Percentiles rank a stretch among this genome's conserved stretches.
Evolutionary conservation across 2,113 vertebrate species (phyloP).

Genomic region (Panurus biarmicus): DNA sequence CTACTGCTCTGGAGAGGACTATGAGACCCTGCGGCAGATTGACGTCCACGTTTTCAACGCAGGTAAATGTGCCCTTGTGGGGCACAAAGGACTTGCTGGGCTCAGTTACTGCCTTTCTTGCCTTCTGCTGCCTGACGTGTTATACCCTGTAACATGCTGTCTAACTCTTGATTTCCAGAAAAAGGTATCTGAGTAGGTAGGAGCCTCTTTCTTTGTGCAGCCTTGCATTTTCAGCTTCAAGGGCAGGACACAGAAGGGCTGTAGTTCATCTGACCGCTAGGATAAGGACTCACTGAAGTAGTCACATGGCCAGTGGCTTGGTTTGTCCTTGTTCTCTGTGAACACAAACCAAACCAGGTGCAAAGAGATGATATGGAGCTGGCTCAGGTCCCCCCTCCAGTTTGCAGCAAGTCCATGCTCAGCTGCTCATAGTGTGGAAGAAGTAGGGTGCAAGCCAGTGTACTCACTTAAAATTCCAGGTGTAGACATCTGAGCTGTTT

Average conservation of each 20-base stretch:
- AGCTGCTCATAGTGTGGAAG: neutral
- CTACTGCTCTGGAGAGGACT: constrained; percentile 98
- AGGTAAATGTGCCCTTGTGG: constrained; percentile 46
- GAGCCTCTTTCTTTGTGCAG: neutral
- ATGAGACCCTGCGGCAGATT: constrained; percentile 92
- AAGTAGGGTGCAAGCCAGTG: neutral
- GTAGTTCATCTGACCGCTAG: neutral
- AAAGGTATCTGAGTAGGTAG: neutral
- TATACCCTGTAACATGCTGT: neutral
- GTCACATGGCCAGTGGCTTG: neutral
- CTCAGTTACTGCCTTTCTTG: neutral
- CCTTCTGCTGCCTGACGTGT: neutral
- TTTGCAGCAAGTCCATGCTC: neutral
- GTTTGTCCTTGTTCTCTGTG: neutral
- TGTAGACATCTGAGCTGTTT: neutral
- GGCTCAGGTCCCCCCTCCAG: neutral
- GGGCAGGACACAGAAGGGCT: neutral
- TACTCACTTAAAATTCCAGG: neutral
- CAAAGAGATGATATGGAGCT: neutral
- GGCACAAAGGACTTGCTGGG: neutral
- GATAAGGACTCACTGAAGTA: neutral
- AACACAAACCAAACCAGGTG: neutral
- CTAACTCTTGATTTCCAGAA: neutral
- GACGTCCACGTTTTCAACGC: constrained; percentile 88
- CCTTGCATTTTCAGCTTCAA: neutral